Conservation (phyloP, 2,113 vertebrate genomes). For the Tiliqua scincoides region DNA sequence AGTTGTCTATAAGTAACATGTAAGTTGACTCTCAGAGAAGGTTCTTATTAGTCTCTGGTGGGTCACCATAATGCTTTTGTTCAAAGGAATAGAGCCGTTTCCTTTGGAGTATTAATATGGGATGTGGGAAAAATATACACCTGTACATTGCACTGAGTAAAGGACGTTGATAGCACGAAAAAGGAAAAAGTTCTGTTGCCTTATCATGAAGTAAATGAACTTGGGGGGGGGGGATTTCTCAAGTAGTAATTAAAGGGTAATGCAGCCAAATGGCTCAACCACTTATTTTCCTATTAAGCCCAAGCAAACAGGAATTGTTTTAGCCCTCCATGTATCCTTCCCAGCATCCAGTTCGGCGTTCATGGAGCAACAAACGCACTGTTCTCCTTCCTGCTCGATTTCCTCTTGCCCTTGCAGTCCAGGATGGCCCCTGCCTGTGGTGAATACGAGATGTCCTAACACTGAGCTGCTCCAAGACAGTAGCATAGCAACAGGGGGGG, state of each 20-base stretch:
- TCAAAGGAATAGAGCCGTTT: neutral
- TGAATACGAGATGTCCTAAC: too few relatives aligned
- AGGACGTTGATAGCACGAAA: neutral
- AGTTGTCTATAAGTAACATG: too few relatives aligned
- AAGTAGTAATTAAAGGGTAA: neutral
- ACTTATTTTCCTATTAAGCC: neutral
- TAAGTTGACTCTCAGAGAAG: neutral
- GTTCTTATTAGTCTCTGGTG: neutral
- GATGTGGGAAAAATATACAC: neutral
- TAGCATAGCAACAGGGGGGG: too few relatives aligned
- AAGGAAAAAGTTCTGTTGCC: neutral
- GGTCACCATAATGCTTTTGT: neutral
- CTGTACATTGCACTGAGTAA: neutral
- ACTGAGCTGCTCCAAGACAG: too few relatives aligned
- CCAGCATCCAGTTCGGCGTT: neutral
- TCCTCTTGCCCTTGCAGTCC: too few relatives aligned
- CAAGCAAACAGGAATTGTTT: neutral
- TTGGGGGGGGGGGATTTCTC: too few relatives aligned
- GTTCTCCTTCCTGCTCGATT: too few relatives aligned
- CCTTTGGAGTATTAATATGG: neutral
- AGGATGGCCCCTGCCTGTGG: too few relatives aligned
- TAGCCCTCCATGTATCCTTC: neutral
- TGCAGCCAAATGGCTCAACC: neutral
- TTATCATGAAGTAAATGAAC: neutral
- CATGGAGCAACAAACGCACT: too few relatives aligned